Evolutionary conservation across 2,888 invertebrate species (phyloP).

Genomic region (Hirtodrosophila duncani): DNA sequence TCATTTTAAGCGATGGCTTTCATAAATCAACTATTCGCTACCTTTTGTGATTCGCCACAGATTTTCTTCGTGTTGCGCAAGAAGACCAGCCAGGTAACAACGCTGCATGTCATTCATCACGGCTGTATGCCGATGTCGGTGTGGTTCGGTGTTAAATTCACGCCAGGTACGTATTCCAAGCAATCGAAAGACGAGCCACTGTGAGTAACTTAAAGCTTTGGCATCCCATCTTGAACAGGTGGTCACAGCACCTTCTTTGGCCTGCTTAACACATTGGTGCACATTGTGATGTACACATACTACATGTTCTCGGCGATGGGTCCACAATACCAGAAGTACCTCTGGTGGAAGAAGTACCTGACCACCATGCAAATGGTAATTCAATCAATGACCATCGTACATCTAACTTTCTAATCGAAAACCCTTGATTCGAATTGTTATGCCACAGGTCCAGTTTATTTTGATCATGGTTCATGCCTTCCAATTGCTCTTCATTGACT

Average conservation of each 20-base stretch:
- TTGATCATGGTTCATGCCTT: conserved; percentile 94
- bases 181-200: too few species aligned
- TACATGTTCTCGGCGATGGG: conserved; percentile 95
- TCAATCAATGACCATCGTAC: neutral
- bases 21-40: conserved; percentile 13
- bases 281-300: conserved; percentile 97
- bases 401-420: neutral
- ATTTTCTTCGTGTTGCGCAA: conserved; percentile 96
- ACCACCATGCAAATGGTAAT: conserved; percentile 94
- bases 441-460: conserved; percentile 89
- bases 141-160: conserved; percentile 98
- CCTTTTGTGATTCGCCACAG: conserved; percentile 79
- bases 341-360: conserved; percentile 98
- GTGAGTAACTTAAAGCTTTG: too few species aligned
- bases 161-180: conserved; percentile 82
- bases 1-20: conserved; percentile 2
- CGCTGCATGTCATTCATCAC: conserved; percentile 96
- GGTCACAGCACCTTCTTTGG: conserved; percentile 98
- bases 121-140: conserved; percentile 98
- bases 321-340: conserved; percentile 88
- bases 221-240: conserved; percentile 79
- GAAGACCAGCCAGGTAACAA: conserved; percentile 95
- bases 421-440: too few species aligned
- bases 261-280: conserved; percentile 96
- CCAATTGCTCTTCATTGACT: conserved; percentile 93